Percentiles rank a stretch among this genome's conserved stretches.
phyloP scores from a whole-genome alignment of 2,888 invertebrate species.

The Idaea biselata region DNA sequence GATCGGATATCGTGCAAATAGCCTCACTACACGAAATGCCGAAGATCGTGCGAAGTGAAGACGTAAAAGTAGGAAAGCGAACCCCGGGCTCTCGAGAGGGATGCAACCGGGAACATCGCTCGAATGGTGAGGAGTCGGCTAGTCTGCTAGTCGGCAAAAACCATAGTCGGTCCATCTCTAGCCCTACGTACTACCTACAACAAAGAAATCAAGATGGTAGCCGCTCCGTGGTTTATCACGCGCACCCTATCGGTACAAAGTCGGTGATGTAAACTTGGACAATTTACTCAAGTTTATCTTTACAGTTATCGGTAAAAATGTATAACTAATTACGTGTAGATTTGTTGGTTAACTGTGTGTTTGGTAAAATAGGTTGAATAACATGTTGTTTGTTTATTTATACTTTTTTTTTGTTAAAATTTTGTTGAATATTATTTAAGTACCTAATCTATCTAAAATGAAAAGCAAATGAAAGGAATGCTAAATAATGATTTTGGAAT shows the following conservation, averaged over 20 bases:
- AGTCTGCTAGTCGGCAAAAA: too few species aligned
- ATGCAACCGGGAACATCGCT: too few species aligned
- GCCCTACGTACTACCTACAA: neutral
- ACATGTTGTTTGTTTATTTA: neutral
- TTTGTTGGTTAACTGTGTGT: neutral
- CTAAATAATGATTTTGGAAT: too few species aligned
- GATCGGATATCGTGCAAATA: too few species aligned
- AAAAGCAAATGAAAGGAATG: too few species aligned
- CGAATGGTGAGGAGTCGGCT: too few species aligned
- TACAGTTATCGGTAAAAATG: slow-evolving; percentile 44
- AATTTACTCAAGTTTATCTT: slow-evolving; percentile 31
- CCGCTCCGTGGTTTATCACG: slow-evolving; percentile 47
- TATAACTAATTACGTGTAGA: slow-evolving; percentile 29
- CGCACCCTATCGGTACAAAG: slow-evolving; percentile 39
- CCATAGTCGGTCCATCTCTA: too few species aligned
- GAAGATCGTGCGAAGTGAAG: too few species aligned
- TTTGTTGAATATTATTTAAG: neutral
- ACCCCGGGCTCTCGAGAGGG: too few species aligned
- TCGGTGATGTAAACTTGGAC: slow-evolving; percentile 37
- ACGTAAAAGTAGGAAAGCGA: too few species aligned
- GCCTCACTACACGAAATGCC: too few species aligned
- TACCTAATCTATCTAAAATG: too few species aligned
- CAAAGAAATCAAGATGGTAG: slow-evolving; percentile 3
- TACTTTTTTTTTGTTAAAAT: neutral
- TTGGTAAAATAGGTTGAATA: neutral